Conservation (phyloP, 2,113 vertebrate species). For the Sula dactylatra region DNA sequence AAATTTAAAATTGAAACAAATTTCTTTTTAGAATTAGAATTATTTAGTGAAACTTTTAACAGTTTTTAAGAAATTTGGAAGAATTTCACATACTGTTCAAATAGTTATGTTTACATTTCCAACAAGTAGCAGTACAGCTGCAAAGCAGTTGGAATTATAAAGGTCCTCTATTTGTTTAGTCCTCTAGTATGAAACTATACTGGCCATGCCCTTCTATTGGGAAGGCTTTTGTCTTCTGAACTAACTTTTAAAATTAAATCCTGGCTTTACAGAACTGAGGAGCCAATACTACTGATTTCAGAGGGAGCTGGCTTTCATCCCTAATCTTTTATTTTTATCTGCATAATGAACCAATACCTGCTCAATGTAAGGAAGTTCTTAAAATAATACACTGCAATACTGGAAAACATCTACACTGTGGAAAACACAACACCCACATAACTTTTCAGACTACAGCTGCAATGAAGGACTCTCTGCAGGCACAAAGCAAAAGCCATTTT, state of each 20-base stretch:
- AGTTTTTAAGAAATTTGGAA: background rate
- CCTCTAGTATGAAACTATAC: background rate
- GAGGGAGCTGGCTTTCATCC: background rate
- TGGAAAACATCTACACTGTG: background rate
- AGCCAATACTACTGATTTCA: background rate
- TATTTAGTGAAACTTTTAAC: background rate
- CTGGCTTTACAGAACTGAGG: background rate
- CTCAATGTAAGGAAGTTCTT: background rate
- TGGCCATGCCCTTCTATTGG: background rate
- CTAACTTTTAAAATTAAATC: background rate
- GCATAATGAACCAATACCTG: background rate
- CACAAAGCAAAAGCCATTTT: background rate
- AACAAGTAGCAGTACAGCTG: background rate
- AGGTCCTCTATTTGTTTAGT: background rate
- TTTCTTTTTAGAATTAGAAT: background rate
- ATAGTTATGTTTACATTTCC: background rate
- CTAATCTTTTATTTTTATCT: background rate
- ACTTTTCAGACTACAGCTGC: background rate
- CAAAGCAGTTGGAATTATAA: background rate
- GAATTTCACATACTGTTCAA: background rate
- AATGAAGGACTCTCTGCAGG: background rate
- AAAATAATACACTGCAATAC: background rate
- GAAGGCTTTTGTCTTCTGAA: background rate
- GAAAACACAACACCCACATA: background rate
- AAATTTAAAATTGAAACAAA: background rate